A percentile compares a stretch with the other conserved stretches of the same genome.
Evolutionary conservation across 1,140 invertebrate species (phyloP).

Genomic region (Chionoecetes opilio): DNA sequence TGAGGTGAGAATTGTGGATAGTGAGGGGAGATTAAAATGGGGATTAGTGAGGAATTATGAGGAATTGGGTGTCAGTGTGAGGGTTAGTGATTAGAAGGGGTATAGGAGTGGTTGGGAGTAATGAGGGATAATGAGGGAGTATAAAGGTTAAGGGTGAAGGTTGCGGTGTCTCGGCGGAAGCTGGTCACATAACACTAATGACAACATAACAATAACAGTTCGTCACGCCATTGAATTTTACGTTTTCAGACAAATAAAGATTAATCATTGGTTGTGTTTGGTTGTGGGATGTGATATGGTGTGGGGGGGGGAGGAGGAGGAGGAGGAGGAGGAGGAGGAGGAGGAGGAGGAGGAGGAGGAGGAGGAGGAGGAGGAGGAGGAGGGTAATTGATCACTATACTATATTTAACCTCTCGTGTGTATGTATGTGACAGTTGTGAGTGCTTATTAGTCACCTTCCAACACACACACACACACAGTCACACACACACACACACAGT

Average conservation of each 20-base stretch:
- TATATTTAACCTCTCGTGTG: too few relatives aligned
- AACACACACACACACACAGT: too few relatives aligned
- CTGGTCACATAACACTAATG: slow-evolving; percentile 60
- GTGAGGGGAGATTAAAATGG: too few relatives aligned
- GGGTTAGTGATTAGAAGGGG: too few relatives aligned
- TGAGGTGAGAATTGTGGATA: too few relatives aligned
- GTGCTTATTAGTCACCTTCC: too few relatives aligned
- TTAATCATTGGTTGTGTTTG: slow-evolving; percentile 64
- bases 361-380: not conserved
- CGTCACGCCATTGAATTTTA: slow-evolving; percentile 64
- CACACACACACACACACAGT: too few relatives aligned
- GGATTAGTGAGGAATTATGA: not conserved
- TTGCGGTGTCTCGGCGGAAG: slow-evolving; percentile 37
- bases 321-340: not conserved
- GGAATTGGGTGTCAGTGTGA: not conserved
- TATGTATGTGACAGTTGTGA: too few relatives aligned
- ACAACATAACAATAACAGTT: slow-evolving; percentile 61
- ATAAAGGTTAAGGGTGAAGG: not conserved
- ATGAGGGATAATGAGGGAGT: not conserved
- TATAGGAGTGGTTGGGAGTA: too few relatives aligned
- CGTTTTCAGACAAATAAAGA: slow-evolving; percentile 71
- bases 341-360: slow-evolving; percentile 12
- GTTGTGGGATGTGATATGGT: not conserved
- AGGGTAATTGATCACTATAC: too few relatives aligned
- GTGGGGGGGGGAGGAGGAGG: not conserved